Conservation (phyloP, 2,797 vertebrate species). For the Simalia tracyae region DNA sequence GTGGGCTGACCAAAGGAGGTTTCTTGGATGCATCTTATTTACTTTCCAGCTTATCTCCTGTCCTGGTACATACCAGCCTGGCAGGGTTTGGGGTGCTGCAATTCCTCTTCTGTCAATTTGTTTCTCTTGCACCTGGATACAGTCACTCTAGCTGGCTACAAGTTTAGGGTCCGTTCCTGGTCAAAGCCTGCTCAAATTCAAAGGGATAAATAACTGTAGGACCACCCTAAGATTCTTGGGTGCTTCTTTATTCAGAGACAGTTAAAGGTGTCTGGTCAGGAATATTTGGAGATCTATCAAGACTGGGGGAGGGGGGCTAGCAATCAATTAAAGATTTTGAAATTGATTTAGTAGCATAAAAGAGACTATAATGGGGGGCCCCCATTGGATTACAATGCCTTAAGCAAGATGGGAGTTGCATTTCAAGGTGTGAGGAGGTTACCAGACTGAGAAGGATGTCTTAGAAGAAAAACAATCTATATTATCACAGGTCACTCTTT, state of each 20-base stretch:
- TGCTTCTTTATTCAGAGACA: background rate
- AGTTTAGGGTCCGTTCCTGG: background rate
- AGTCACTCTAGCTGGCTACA: background rate
- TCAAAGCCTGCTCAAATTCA: background rate
- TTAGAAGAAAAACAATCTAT: too few species aligned
- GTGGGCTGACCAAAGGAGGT: background rate
- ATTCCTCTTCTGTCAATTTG: background rate
- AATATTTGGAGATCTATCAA: background rate
- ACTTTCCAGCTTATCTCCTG: background rate
- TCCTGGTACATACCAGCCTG: background rate
- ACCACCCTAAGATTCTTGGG: too few species aligned
- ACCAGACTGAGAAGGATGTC: too few species aligned
- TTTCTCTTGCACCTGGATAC: background rate
- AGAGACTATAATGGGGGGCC: too few species aligned
- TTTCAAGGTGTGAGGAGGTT: too few species aligned
- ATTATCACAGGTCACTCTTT: background rate
- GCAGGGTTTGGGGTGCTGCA: background rate
- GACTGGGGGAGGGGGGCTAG: background rate
- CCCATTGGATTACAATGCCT: too few species aligned
- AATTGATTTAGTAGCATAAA: background rate
- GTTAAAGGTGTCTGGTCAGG: background rate
- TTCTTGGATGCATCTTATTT: background rate
- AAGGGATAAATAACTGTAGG: background rate
- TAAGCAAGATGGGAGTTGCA: too few species aligned
- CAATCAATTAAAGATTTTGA: too few species aligned